Base-by-base conservation (phyloP, 1,140 invertebrate species). In the Trigoniulus corallinus region DNA sequence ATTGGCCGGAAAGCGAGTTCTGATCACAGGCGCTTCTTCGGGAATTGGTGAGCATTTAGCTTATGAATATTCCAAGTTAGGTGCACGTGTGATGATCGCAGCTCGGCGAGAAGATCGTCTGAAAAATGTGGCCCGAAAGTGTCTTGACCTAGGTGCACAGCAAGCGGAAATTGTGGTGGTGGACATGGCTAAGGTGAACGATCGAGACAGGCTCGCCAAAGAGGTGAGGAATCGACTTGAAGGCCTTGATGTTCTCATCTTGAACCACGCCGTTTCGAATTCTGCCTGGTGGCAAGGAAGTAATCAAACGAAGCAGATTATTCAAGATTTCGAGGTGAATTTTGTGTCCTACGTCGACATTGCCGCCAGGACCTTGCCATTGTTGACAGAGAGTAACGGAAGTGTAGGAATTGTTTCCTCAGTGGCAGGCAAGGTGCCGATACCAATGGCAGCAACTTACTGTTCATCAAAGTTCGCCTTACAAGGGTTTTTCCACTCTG, bases 391-490 rank as follows among this genome's bases (percentile, higher is more conserved):
- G 12, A 39, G 37, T 18, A 39, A 39, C 12, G 37, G 37, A 12
- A 12, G 18, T 13, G 18, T 39, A 12, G 37, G 37, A 13, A 18
- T 39, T 39, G 18, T 39, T 39, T 39, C 37, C 37, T 39, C 37
- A 18, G 37, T 39, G 12, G 37, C 37, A 39, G 37, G 37, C 12
- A 39, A 39, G 18, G 37, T 39, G 37, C 37, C 37, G 12, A 39
- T 12, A 13, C 12, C 37, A 39, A 39, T 18, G 37, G 12, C 18
- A 13, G 12, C 37, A 18, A 39, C 18, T 13, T 39, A 13, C 12
- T 50, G 34, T n/a, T 47, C 48, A 48, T 10, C 37, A 7, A 50
- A 50, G 22, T 45, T 41, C 22, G 48, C 48, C n/a, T 37, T 50
- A 37, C 34, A 50, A 41, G 48, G 48, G 10, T 50, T 50, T 47